Evolutionary conservation across 2,888 invertebrate species (phyloP), one percentile per base, ranked within the genome.

Genomic region (Drosophila atripex): DNA sequence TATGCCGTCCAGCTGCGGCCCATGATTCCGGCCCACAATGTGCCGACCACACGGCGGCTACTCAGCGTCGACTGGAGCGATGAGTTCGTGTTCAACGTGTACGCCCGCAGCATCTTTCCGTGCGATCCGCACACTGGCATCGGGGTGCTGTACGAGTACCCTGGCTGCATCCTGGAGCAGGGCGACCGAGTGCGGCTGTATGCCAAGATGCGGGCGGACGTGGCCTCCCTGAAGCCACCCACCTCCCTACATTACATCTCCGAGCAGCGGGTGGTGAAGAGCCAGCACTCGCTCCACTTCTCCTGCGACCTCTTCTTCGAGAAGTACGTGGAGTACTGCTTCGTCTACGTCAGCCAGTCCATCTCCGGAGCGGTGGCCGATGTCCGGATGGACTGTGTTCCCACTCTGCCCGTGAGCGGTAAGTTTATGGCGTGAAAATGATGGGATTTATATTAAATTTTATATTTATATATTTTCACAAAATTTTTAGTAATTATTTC

Each of bases 261-360:
- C 32, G 95, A 95, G 88, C 93, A 94, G 71, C 92, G 93, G 69
- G 94, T 95, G 43, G 90, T 92, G 71, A 94, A 95, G 77, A 96
- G 96, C 6, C 95, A 95, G 86, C 96, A 96, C 91, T 95, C 95
- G 18, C 93, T 96, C 11, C 92, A 93, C 77, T 97, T 97, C 91
- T 95, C 95, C 90, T 97, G 97, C 88, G 95, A 96, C 14, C 92
- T 96, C 47, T 97, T 97, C 92, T 95, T 95, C 52, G 97, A 97
- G 91, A 93, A 95, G 52, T 97, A 94, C 89, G 95, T 96, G 25
- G 97, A 97, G 90, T 97, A 96, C 89, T 97, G 97, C 92, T 97
- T 97, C 92, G 95, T 96, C 59, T 97, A 97, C 91, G 96, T 97
- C 32, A 97, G 96, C 39, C 95, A 96, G 88, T 96, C 96, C 0